These are phyloP conservation scores for Rhinolophus ferrumequinum DNA, from an alignment of 2,113 vertebrate species.

Conservation along the genomic window DNA sequence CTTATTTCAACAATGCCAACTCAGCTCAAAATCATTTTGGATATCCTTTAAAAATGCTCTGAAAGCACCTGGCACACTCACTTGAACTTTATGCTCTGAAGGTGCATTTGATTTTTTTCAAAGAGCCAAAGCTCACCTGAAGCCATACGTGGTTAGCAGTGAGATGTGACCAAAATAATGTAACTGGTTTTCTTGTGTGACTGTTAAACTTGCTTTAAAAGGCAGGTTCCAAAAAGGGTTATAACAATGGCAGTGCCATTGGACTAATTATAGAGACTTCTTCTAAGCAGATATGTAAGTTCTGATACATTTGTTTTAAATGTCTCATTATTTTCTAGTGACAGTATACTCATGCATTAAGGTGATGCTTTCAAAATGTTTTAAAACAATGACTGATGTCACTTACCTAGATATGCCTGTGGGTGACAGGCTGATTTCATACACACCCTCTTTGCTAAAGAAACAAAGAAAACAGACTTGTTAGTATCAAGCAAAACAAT, in stretches of 20 bases:
- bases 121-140: neutral
- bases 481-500: slow-evolving; percentile 40
- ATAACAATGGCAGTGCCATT: neutral
- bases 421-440: slow-evolving; percentile 92
- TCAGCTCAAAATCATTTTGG: slow-evolving; percentile 2
- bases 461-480: slow-evolving; percentile 55
- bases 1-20: neutral
- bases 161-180: neutral
- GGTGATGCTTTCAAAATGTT: slow-evolving; percentile 26
- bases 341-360: neutral
- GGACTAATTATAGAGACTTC: neutral
- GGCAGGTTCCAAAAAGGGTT: neutral
- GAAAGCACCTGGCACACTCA: neutral
- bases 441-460: slow-evolving; percentile 89
- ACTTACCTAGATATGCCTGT: slow-evolving; percentile 93
- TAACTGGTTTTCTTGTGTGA: neutral
- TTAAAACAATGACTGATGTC: slow-evolving; percentile 23
- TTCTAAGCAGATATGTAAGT: neutral
- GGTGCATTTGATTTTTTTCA: neutral
- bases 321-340: slow-evolving; percentile 17
- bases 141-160: neutral
- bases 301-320: slow-evolving; percentile 16
- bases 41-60: slow-evolving; percentile 4
- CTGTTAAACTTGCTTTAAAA: neutral
- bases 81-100: neutral